Percentiles rank a stretch among this genome's conserved stretches.
Evolutionary conservation across 2,113 vertebrate genomes (phyloP).

Genomic region (Chroicocephalus ridibundus): DNA sequence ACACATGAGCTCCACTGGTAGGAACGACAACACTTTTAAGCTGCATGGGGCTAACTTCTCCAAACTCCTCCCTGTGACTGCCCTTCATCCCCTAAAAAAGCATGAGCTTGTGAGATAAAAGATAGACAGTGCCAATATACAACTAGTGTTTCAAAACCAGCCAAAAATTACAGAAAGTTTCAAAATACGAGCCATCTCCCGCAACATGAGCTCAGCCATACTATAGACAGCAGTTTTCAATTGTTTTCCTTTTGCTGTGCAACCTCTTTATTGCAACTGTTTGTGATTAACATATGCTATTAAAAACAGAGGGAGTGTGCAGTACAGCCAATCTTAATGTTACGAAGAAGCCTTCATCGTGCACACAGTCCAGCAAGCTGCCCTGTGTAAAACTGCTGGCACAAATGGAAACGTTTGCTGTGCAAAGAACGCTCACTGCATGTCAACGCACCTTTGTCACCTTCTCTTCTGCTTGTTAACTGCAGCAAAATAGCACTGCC

Average conservation of each 20-base stretch:
- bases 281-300: conserved; percentile 19
- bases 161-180: background rate
- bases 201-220: background rate
- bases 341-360: background rate
- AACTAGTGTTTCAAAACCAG: background rate
- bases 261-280: background rate
- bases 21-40: background rate
- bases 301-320: background rate
- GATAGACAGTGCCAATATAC: background rate
- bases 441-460: background rate
- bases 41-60: background rate
- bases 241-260: background rate
- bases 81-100: background rate
- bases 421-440: background rate
- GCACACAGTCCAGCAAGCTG: background rate
- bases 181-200: background rate
- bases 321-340: background rate
- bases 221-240: background rate
- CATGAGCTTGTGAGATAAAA: background rate
- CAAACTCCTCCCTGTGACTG: background rate
- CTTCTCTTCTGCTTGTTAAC: background rate
- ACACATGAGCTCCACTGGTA: background rate
- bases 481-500: background rate
- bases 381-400: background rate
- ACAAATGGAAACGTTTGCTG: background rate